Percentiles rank a stretch among this genome's conserved stretches.
Conservation (phyloP, 2,888 invertebrate species). For the Mactromeris polynyma region DNA sequence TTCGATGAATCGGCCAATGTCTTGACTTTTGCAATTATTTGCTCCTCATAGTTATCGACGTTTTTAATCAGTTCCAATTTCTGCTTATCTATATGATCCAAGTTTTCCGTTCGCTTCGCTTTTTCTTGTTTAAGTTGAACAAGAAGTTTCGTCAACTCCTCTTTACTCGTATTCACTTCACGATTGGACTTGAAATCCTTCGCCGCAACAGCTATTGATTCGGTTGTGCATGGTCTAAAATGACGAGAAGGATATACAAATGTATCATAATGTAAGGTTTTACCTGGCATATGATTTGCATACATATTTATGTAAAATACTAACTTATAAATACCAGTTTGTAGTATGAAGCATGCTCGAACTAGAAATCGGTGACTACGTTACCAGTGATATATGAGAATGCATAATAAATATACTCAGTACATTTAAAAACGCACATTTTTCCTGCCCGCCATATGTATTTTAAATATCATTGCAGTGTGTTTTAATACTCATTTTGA, state of each 20-base stretch:
- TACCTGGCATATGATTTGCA: background rate
- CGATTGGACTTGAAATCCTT: slow-evolving; percentile 25
- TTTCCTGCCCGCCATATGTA: too few relatives aligned
- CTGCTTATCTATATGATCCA: slow-evolving; percentile 10
- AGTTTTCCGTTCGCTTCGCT: slow-evolving; percentile 15
- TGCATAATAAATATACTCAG: background rate
- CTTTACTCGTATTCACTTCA: background rate
- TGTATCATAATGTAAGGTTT: background rate
- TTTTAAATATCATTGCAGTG: too few relatives aligned
- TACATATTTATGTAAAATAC: background rate
- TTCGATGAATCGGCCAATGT: slow-evolving; percentile 2
- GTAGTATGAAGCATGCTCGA: background rate
- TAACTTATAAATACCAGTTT: background rate
- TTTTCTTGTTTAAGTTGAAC: slow-evolving; percentile 20
- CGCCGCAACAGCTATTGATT: background rate
- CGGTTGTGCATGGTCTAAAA: slow-evolving; percentile 10
- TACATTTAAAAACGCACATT: too few relatives aligned
- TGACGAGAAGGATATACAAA: background rate
- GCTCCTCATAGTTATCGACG: slow-evolving; percentile 22
- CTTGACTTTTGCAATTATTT: slow-evolving; percentile 20
- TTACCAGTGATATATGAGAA: background rate
- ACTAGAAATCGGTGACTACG: background rate
- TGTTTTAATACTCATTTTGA: too few relatives aligned
- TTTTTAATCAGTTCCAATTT: slow-evolving; percentile 23
- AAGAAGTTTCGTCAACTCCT: slow-evolving; percentile 5